These are phyloP conservation scores for Junonia oenone DNA, from an alignment of 2,888 invertebrate genomes.

Conservation along the genomic window DNA sequence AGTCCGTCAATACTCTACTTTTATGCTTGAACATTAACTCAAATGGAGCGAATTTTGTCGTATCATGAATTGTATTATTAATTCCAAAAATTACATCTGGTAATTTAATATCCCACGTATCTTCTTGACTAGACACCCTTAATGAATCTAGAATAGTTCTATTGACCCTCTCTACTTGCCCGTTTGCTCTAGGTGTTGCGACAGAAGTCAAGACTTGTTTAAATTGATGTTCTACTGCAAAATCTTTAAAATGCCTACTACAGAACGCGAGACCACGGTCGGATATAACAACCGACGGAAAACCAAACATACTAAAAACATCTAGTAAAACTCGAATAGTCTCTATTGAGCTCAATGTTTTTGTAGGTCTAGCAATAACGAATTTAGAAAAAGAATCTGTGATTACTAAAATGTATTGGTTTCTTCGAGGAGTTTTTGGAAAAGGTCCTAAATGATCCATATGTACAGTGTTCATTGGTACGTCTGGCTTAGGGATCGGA, in stretches of 20 bases:
- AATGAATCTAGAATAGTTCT: conserved; percentile 29
- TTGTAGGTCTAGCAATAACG: conserved; percentile 28
- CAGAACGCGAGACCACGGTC: conserved; percentile 31
- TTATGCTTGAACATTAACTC: conserved; percentile 17
- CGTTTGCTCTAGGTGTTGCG: conserved; percentile 32
- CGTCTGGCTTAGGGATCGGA: conserved; percentile 32
- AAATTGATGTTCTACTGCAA: conserved; percentile 29
- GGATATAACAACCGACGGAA: conserved; percentile 20
- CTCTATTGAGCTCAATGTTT: conserved; percentile 30
- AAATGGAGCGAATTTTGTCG: conserved; percentile 21
- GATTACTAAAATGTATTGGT: conserved; percentile 31
- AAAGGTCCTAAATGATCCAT: conserved; percentile 35
- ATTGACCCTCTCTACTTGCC: conserved; percentile 34
- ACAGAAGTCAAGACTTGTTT: conserved; percentile 28
- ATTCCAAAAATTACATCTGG: conserved; percentile 33
- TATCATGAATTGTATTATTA: conserved; percentile 31
- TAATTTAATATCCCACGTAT: conserved; percentile 32
- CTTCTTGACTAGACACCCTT: conserved; percentile 26
- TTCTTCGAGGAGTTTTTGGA: conserved; percentile 25
- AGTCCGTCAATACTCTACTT: neutral
- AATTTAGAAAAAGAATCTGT: conserved; percentile 26
- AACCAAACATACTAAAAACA: conserved; percentile 24
- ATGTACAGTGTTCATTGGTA: conserved; percentile 30
- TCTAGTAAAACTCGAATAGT: conserved; percentile 17
- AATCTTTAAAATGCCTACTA: conserved; percentile 31